These are phyloP conservation scores for Araneus ventricosus DNA, from an alignment of 1,140 invertebrate species.

Conservation along the genomic window DNA sequence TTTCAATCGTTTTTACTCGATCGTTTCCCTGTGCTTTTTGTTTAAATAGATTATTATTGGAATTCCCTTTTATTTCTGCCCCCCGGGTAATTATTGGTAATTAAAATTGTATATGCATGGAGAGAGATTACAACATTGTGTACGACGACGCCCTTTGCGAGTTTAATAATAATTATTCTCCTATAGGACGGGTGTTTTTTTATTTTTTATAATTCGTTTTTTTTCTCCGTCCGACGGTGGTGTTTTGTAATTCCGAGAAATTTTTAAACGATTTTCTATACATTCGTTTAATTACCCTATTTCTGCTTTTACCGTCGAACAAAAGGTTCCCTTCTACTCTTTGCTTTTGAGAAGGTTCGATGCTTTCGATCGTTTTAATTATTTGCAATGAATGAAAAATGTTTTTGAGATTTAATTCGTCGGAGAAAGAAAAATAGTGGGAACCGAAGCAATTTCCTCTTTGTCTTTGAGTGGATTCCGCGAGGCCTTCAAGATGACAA, in stretches of 20 bases:
- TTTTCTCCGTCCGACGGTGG: background rate
- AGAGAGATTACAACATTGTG: conserved; percentile 61
- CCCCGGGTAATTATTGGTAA: conserved; percentile 70
- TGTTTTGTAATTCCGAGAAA: conserved; percentile 51
- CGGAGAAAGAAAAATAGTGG: too few species aligned
- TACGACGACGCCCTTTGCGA: background rate
- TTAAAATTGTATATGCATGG: conserved; percentile 70
- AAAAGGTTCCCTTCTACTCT: background rate
- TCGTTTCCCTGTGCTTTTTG: conserved; percentile 55
- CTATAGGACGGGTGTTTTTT: conserved; percentile 7
- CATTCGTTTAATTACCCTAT: conserved; percentile 68
- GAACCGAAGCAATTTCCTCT: background rate
- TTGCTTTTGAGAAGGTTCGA: background rate
- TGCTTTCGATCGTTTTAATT: conserved; percentile 53
- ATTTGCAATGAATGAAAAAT: conserved; percentile 35
- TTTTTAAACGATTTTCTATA: conserved; percentile 72
- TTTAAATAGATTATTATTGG: conserved; percentile 74
- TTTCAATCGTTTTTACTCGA: conserved; percentile 60
- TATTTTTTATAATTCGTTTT: background rate
- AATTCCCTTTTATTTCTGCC: conserved; percentile 53
- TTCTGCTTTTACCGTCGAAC: conserved; percentile 28
- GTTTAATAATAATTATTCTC: conserved; percentile 72
- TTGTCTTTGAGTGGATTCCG: background rate
- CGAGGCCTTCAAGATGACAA: background rate
- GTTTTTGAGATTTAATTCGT: conserved; percentile 54